These are phyloP conservation scores for Anguilla megastoma DNA, from an alignment of 2,797 vertebrate species.

Conservation along the genomic window DNA sequence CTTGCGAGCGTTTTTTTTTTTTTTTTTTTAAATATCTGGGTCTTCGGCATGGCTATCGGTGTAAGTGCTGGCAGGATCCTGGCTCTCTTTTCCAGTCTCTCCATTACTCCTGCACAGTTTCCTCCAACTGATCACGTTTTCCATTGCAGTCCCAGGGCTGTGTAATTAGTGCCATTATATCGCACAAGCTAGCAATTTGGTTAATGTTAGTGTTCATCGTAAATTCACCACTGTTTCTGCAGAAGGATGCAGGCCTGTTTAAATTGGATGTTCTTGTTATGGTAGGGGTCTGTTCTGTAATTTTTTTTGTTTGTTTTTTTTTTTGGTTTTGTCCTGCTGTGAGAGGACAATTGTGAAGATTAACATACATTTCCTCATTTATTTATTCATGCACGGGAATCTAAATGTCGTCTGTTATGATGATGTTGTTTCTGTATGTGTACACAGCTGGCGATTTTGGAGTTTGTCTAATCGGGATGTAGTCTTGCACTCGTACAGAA, in stretches of 20 bases:
- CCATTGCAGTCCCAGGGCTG: background rate
- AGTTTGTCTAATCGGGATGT: background rate
- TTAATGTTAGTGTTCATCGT: constrained; percentile 11
- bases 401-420: background rate
- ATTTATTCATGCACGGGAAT: background rate
- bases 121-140: constrained; percentile 18
- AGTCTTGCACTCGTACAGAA: background rate
- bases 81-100: background rate
- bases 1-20: background rate
- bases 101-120: constrained; percentile 7
- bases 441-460: background rate
- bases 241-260: background rate
- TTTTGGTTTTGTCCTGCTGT: background rate
- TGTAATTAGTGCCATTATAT: constrained; percentile 17
- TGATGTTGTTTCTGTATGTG: background rate
- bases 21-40: background rate
- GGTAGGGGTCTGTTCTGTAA: background rate
- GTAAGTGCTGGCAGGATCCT: background rate
- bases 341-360: background rate
- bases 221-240: constrained; percentile 9
- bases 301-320: background rate
- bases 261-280: background rate
- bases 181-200: constrained; percentile 16
- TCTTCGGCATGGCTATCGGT: background rate
- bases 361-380: background rate